phyloP scores from a whole-genome alignment of 2,888 invertebrate species.

The Pedicia rivosa region DNA sequence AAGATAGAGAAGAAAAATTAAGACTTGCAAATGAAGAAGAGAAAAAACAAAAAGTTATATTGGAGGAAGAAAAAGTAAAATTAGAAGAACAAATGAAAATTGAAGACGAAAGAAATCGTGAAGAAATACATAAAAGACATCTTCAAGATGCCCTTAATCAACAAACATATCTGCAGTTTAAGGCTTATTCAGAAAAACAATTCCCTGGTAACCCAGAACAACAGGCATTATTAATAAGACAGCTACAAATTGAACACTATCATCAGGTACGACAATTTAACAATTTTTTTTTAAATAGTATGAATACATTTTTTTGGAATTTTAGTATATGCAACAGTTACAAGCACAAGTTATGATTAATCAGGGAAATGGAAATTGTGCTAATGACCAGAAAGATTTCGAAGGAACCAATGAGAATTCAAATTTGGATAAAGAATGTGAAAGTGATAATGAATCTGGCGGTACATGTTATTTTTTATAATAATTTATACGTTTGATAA shows the following conservation, averaged over 20 bases:
- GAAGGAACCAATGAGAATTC: neutral
- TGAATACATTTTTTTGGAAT: too few relatives aligned
- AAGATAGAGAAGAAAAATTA: conserved; percentile 69
- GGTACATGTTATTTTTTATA: too few relatives aligned
- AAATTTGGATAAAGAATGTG: conserved; percentile 12
- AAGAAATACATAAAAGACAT: conserved; percentile 39
- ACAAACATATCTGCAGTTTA: conserved; percentile 81
- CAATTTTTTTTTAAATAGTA: too few relatives aligned
- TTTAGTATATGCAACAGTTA: conserved; percentile 93
- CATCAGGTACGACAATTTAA: too few relatives aligned
- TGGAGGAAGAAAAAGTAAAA: conserved; percentile 40
- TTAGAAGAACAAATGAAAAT: conserved; percentile 31
- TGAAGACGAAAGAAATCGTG: conserved; percentile 17
- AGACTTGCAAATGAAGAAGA: conserved; percentile 36
- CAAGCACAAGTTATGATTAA: conserved; percentile 30
- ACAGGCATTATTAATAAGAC: conserved; percentile 84
- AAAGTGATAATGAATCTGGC: conserved; percentile 23
- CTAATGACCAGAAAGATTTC: conserved; percentile 10
- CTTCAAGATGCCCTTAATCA: conserved; percentile 94
- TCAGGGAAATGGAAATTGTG: conserved; percentile 10
- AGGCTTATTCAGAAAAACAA: conserved; percentile 88
- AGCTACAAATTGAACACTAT: conserved; percentile 96
- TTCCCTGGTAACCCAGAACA: conserved; percentile 71
- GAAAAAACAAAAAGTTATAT: conserved; percentile 17
- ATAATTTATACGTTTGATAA: neutral